Evolutionary conservation across 2,888 invertebrate species (phyloP).

Genomic region (Mythimna impura): DNA sequence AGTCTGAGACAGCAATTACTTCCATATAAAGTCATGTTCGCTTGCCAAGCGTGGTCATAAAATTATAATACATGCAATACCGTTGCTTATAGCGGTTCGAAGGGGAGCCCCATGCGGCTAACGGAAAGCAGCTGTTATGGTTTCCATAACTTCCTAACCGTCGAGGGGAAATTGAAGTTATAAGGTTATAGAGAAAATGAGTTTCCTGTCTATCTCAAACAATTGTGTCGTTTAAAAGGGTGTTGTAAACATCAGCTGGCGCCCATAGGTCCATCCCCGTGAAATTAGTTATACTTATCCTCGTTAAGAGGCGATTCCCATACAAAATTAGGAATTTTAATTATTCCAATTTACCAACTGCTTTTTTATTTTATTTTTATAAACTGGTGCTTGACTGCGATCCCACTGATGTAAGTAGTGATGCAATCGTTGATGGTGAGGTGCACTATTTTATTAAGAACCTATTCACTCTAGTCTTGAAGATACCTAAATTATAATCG

Average conservation of each 20-base stretch:
- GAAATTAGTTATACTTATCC: too few relatives aligned
- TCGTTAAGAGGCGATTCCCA: too few relatives aligned
- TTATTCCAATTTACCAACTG: too few relatives aligned
- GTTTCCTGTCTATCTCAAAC: not conserved
- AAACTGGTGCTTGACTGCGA: too few relatives aligned
- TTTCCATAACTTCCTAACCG: conserved; percentile 6
- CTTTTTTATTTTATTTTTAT: too few relatives aligned
- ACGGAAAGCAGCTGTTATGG: conserved; percentile 35
- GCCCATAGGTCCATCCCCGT: too few relatives aligned
- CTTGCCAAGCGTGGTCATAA: conserved; percentile 20
- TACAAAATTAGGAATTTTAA: too few relatives aligned
- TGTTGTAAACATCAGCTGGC: not conserved
- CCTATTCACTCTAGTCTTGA: too few relatives aligned
- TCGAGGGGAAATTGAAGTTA: conserved; percentile 6
- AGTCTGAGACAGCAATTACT: conserved; percentile 4
- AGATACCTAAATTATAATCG: too few relatives aligned
- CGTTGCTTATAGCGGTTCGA: conserved; percentile 16
- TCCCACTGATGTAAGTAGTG: too few relatives aligned
- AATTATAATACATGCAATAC: conserved; percentile 32
- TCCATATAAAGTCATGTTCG: conserved; percentile 5
- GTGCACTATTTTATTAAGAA: too few relatives aligned
- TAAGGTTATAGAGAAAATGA: not conserved
- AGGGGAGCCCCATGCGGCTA: conserved; percentile 5
- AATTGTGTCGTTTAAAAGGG: not conserved
- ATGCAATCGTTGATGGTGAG: too few relatives aligned